These are phyloP conservation scores for pig (Sus scrofa) DNA, from an alignment of 2,113 vertebrate genomes.

Conservation along the genomic window T2T-Sscrofa CM000813.6:19678501-19679000, in stretches of 20 bases:
- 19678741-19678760: background rate
- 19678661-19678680: background rate
- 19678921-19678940: background rate
- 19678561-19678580: background rate
- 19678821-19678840: background rate
- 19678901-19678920: background rate
- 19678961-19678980: background rate
- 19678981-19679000: background rate
- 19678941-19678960: background rate
- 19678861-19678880: too few species aligned
- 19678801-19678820: background rate
- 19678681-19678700: background rate
- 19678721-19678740: background rate
- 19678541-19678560: background rate
- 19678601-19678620: too few species aligned
- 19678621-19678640: background rate
- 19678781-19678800: background rate
- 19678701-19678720: background rate
- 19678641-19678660: background rate
- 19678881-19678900: background rate
- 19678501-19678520: background rate
- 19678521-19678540: background rate
- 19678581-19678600: background rate
- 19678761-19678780: background rate
- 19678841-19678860: background rate